Evolutionary conservation across 2,113 vertebrate species (phyloP).

Genomic region (Athene cunicularia): DNA sequence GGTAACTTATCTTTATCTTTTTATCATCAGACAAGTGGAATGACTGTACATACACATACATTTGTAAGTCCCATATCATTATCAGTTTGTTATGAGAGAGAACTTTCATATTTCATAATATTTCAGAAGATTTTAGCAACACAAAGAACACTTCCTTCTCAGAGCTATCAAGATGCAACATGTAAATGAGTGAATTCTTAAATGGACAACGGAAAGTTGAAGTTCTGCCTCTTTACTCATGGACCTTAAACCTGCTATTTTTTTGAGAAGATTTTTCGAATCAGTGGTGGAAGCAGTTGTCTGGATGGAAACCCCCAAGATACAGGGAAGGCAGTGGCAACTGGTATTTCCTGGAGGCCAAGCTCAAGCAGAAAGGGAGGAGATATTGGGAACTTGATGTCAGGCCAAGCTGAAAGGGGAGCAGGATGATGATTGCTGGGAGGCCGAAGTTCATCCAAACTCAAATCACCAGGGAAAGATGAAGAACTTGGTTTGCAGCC

Average conservation of each 20-base stretch:
- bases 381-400: not conserved
- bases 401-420: constrained; percentile 38
- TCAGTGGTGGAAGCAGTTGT: not conserved
- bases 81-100: not conserved
- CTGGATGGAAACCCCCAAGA: not conserved
- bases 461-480: constrained; percentile 29
- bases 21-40: not conserved
- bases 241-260: not conserved
- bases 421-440: constrained; percentile 15
- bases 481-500: constrained; percentile 47
- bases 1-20: not conserved
- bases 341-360: constrained; percentile 27
- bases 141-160: not conserved
- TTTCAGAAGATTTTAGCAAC: not conserved
- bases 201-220: not conserved
- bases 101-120: not conserved
- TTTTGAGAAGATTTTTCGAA: not conserved
- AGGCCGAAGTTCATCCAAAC: constrained; percentile 42
- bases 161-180: not conserved
- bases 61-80: not conserved
- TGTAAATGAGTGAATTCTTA: not conserved
- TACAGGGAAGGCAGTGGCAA: not conserved
- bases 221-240: not conserved
- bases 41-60: not conserved
- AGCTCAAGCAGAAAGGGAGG: constrained; percentile 1